Conservation (phyloP, 2,888 invertebrate species). For the Morpho helenor region DNA sequence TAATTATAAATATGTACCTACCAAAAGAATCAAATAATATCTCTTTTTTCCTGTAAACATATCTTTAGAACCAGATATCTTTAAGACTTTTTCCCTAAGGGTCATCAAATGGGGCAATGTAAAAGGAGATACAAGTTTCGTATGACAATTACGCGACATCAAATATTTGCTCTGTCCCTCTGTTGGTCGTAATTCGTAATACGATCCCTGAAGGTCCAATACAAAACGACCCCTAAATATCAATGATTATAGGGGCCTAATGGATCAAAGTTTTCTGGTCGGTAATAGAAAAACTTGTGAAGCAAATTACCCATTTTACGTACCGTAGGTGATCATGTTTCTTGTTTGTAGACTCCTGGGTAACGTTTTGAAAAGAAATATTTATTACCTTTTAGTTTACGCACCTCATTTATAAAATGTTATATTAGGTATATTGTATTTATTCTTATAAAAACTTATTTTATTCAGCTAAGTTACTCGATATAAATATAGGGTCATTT, state of each 20-base stretch:
- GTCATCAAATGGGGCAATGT: slow-evolving; percentile 35
- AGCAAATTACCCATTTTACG: slow-evolving; percentile 60
- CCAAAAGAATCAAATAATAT: too few species aligned
- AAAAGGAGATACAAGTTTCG: slow-evolving; percentile 50
- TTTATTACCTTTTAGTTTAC: slow-evolving; percentile 24
- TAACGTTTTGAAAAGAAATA: slow-evolving; percentile 52
- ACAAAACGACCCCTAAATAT: slow-evolving; percentile 16
- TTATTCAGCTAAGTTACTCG: too few species aligned
- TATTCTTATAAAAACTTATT: neutral
- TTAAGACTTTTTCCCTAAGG: slow-evolving; percentile 26
- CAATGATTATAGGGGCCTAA: neutral
- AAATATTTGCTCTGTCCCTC: slow-evolving; percentile 72
- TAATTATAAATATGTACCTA: too few species aligned
- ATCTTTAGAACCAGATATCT: too few species aligned
- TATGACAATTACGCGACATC: slow-evolving; percentile 68
- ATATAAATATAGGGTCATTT: too few species aligned
- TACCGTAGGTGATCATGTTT: slow-evolving; percentile 57
- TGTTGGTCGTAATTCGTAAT: slow-evolving; percentile 68
- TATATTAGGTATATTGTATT: neutral
- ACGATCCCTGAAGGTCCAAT: slow-evolving; percentile 40
- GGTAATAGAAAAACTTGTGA: slow-evolving; percentile 35
- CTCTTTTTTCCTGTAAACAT: too few species aligned
- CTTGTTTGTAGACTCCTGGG: slow-evolving; percentile 71
- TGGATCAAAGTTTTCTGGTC: slow-evolving; percentile 35
- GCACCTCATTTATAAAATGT: slow-evolving; percentile 16